phyloP scores from a whole-genome alignment of 1,140 invertebrate species.

The Hyles vespertilio region DNA sequence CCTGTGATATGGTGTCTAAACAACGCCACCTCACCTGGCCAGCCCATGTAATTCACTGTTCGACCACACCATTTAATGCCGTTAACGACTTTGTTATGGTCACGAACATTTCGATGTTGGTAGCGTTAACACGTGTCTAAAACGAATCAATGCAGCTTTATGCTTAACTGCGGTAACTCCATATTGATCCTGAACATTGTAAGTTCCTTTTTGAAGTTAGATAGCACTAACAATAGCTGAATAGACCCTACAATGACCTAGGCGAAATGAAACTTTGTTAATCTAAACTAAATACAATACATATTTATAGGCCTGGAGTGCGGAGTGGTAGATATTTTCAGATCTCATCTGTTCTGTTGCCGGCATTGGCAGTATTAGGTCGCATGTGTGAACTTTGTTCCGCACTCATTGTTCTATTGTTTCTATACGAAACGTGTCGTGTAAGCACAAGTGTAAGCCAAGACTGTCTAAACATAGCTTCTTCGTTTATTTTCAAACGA shows the following conservation, averaged over 20 bases:
- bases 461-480: slow-evolving; percentile 22
- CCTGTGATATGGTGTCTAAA: slow-evolving; percentile 63
- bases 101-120: background rate
- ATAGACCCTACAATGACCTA: too few species aligned
- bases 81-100: too few species aligned
- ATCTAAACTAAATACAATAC: too few species aligned
- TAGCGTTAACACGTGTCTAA: too few species aligned
- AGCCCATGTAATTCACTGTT: slow-evolving; percentile 27
- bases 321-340: background rate
- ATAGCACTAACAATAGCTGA: too few species aligned
- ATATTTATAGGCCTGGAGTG: too few species aligned
- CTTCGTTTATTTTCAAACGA: background rate
- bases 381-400: slow-evolving; percentile 62
- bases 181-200: background rate
- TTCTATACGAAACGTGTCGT: slow-evolving; percentile 55
- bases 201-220: background rate
- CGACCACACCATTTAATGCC: slow-evolving; percentile 19
- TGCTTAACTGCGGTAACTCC: too few species aligned
- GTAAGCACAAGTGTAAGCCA: slow-evolving; percentile 53
- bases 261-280: too few species aligned
- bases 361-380: slow-evolving; percentile 45
- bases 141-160: too few species aligned
- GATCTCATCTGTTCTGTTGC: slow-evolving; percentile 37
- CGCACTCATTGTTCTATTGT: slow-evolving; percentile 54
- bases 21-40: slow-evolving; percentile 51